Percentiles rank a stretch among this genome's conserved stretches.
phyloP scores from a whole-genome alignment of 2,888 invertebrate species.

The Lypha dubia region DNA sequence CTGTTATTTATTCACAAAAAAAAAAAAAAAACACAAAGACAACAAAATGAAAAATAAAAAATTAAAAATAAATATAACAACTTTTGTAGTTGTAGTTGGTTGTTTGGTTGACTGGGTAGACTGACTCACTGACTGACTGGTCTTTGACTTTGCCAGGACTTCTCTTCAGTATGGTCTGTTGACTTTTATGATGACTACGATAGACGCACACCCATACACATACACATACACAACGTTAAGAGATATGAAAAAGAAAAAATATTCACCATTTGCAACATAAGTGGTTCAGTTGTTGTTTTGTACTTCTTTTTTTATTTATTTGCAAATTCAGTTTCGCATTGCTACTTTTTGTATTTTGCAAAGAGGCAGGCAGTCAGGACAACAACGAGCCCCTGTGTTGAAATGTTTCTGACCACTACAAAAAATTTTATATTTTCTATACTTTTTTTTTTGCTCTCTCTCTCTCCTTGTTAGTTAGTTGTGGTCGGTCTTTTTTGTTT shows the following conservation, averaged over 20 bases:
- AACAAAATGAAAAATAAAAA: conserved; percentile 4
- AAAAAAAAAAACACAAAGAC: not conserved
- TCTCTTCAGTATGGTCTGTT: conserved; percentile 52
- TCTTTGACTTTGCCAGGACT: conserved; percentile 46
- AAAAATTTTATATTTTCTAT: not conserved
- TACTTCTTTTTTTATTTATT: conserved; percentile 5
- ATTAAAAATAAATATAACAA: conserved; percentile 21
- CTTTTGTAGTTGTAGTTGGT: conserved; percentile 43
- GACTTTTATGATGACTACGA: conserved; percentile 54
- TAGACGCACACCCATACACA: conserved; percentile 24
- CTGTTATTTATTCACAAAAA: conserved; percentile 24
- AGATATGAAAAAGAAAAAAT: conserved; percentile 29
- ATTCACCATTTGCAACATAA: conserved; percentile 42
- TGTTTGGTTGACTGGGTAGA: conserved; percentile 37
- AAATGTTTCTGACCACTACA: conserved; percentile 52
- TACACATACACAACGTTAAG: not conserved
- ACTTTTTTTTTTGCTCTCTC: conserved; percentile 1
- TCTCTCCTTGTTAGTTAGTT: too few relatives aligned
- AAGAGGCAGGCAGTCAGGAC: too few relatives aligned
- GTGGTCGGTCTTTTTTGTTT: conserved; percentile 30
- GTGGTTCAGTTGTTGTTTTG: conserved; percentile 29
- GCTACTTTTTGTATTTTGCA: conserved; percentile 24
- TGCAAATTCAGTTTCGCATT: conserved; percentile 6
- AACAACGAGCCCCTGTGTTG: conserved; percentile 19
- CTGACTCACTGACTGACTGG: conserved; percentile 24